Percentiles rank a stretch among this genome's conserved stretches.
phyloP scores from a whole-genome alignment of 1,140 invertebrate genomes.

The Uloborus diversus region DNA sequence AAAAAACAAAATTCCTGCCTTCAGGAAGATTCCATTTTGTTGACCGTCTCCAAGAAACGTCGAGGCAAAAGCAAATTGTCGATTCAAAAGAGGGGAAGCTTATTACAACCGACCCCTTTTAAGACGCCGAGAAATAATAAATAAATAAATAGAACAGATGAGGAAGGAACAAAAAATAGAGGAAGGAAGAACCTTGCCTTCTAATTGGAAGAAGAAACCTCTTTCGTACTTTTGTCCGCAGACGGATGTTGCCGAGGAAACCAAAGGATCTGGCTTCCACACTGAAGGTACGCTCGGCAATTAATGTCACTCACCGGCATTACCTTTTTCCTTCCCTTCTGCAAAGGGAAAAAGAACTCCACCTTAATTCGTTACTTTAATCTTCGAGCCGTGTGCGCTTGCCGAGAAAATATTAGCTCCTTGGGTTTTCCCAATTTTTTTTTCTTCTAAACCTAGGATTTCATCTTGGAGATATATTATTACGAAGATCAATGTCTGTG shows the following conservation, averaged over 20 bases:
- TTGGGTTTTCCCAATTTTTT: neutral
- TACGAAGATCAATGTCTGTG: too few relatives aligned
- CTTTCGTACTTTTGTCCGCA: slow-evolving; percentile 79
- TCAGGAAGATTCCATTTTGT: slow-evolving; percentile 3
- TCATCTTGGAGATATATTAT: too few relatives aligned
- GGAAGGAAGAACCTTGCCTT: slow-evolving; percentile 24
- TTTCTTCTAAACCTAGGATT: neutral
- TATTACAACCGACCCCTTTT: slow-evolving; percentile 17
- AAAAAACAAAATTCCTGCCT: neutral
- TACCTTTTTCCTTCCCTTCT: slow-evolving; percentile 40
- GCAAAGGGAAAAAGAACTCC: slow-evolving; percentile 5
- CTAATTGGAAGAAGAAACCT: slow-evolving; percentile 77
- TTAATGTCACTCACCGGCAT: slow-evolving; percentile 48
- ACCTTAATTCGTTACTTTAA: slow-evolving; percentile 47
- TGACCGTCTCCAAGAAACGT: slow-evolving; percentile 6
- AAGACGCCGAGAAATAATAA: slow-evolving; percentile 32
- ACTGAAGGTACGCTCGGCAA: slow-evolving; percentile 11
- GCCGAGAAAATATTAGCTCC: slow-evolving; percentile 29
- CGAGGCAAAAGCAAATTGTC: slow-evolving; percentile 35
- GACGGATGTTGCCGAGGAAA: slow-evolving; percentile 68
- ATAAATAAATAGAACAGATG: slow-evolving; percentile 14
- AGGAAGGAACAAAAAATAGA: neutral
- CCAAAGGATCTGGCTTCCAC: neutral
- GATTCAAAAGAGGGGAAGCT: slow-evolving; percentile 14
- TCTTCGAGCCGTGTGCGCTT: slow-evolving; percentile 35